Evolutionary conservation across 2,113 vertebrate species (phyloP), one percentile per base, ranked within the genome.

Genomic region (Microtus montanus): DNA sequence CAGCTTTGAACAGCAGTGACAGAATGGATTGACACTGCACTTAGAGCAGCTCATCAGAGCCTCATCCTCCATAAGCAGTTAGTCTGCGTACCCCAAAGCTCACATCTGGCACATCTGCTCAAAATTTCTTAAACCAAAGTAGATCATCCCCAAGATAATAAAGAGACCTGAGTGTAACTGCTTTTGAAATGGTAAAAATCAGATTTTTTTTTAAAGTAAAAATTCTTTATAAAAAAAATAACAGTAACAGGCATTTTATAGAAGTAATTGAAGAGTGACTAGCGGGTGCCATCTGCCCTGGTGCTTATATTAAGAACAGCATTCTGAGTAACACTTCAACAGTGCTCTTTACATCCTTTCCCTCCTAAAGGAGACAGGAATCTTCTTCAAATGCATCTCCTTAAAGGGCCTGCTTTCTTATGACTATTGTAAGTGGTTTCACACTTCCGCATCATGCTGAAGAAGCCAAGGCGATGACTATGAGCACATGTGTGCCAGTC

Each of bases 191-290:
- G 75, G n/a, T 90, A 95, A 79, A 52, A 52, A 94, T 66, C 80
- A 97, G 86, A 73, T 87, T 24, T 97, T 97, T 97, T 92, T 97
- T 92, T 68, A 82, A 94, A 89, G 92, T 86, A 97, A 92, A 84
- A 92, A 85, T 38, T 41, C 61, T 97, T 97, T 95, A 89, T 95
- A 89, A 73, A 82, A 82, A 74, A 26, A 24, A 47, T 71, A 73
- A 73, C 35, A 73, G n/a, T 73, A 73, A 12, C 41, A 95, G 90
- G 85, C 61, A 96, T 87, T 94, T 93, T 82, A 93, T 13, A 98
- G 95, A 96, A 97, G 64, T n/a, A 90, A 44, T 74, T 49, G 80
- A 1, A 6, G 6, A 82, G 77, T 75, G 44, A 64, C 33, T 61
- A 30, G 86, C 71, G 91, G 47, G 82, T 54, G 24, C 95, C 96